Evolutionary conservation across 1,140 invertebrate species (phyloP).

Genomic region (Pseudomyrmex dendroicus): DNA sequence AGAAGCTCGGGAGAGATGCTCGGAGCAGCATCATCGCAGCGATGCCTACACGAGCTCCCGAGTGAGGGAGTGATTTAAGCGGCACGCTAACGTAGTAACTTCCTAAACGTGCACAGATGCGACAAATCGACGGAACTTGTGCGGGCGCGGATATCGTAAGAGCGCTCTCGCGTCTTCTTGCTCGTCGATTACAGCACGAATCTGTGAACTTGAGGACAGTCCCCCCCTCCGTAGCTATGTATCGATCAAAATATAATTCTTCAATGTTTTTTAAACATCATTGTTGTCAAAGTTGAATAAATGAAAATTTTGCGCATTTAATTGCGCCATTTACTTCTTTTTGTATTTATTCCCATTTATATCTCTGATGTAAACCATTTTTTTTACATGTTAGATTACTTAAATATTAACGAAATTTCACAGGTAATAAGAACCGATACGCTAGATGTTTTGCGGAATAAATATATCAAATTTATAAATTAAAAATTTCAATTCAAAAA

Average conservation of each 20-base stretch:
- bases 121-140: constrained; percentile 84
- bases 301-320: too few species aligned
- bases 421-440: too few species aligned
- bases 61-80: constrained; percentile 82
- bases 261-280: too few species aligned
- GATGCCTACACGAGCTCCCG: constrained; percentile 40
- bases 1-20: constrained; percentile 30
- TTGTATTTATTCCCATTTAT: too few species aligned
- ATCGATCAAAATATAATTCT: background rate
- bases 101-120: constrained; percentile 82
- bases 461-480: too few species aligned
- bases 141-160: constrained; percentile 77
- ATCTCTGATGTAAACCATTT: too few species aligned
- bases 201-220: background rate
- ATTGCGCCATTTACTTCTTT: too few species aligned
- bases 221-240: background rate
- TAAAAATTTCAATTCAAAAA: too few species aligned
- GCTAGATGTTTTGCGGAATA: too few species aligned
- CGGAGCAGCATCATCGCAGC: constrained; percentile 54
- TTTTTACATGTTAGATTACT: too few species aligned
- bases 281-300: too few species aligned
- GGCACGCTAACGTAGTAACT: constrained; percentile 81
- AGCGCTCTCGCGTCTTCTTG: constrained; percentile 55
- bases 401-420: too few species aligned
- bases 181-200: constrained; percentile 28